A percentile compares a stretch with the other conserved stretches of the same genome.
Conservation (phyloP, 2,888 invertebrate genomes). For the Congeria kusceri region DNA sequence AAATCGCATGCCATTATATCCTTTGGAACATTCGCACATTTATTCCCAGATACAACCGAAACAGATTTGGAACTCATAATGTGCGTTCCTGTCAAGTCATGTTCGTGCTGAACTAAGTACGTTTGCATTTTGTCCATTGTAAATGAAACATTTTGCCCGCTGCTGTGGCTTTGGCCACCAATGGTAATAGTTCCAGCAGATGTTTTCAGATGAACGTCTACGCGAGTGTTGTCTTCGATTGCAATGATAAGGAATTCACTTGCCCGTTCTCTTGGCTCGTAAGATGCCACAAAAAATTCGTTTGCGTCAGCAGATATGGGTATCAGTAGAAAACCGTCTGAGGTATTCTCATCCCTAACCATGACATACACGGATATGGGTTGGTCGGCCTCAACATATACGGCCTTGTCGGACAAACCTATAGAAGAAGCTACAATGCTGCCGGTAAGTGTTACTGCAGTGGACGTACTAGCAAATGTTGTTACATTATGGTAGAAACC, state of each 20-base stretch:
- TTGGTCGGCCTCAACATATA: neutral
- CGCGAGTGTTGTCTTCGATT: neutral
- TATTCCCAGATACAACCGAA: constrained; percentile 2
- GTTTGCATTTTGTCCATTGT: neutral
- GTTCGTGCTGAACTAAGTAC: neutral
- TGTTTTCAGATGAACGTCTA: neutral
- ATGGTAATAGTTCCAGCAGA: neutral
- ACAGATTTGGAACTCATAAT: neutral
- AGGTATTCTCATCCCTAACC: neutral
- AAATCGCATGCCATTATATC: neutral
- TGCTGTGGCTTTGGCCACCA: neutral
- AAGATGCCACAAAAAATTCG: neutral
- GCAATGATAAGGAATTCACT: neutral
- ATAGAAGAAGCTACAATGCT: neutral
- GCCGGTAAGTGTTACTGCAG: neutral
- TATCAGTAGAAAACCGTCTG: neutral
- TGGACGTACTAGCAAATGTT: neutral
- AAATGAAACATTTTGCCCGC: neutral
- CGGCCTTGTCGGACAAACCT: neutral
- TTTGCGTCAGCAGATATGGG: neutral
- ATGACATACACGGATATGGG: neutral
- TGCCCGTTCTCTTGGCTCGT: neutral
- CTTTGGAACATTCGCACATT: neutral
- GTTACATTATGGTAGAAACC: neutral
- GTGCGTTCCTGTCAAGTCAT: neutral